These are phyloP conservation scores for Patiria pectinifera DNA, from an alignment of 53 echinoderm and acorn worm species.

Conservation along the genomic window DNA sequence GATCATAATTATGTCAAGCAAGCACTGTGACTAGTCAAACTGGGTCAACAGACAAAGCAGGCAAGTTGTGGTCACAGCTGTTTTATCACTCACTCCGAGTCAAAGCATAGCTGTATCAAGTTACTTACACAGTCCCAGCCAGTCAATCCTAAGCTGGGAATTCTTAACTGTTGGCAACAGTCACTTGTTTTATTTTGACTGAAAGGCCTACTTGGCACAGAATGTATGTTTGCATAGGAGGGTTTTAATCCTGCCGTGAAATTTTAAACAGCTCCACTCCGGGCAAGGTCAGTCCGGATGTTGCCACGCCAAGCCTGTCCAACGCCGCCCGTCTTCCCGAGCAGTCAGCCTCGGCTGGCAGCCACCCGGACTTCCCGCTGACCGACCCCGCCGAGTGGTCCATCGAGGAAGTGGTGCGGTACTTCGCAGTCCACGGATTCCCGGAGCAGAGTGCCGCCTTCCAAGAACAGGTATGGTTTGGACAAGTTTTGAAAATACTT, in stretches of 20 bases:
- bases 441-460: slow-evolving; percentile 82
- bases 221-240: no score
- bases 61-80: no score
- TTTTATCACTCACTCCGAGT: no score
- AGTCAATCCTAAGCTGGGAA: no score
- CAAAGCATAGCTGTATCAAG: no score
- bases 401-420: slow-evolving; percentile 80
- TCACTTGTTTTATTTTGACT: no score
- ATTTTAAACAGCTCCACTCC: slow-evolving; percentile 2
- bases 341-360: slow-evolving; percentile 76
- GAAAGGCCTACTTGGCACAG: no score
- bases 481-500: neutral
- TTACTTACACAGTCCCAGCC: no score
- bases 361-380: slow-evolving; percentile 48
- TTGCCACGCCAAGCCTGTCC: slow-evolving; percentile 87
- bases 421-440: slow-evolving; percentile 82
- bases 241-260: neutral
- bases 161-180: no score
- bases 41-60: no score
- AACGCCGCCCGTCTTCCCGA: slow-evolving; percentile 85
- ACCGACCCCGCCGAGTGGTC: slow-evolving; percentile 80
- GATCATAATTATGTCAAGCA: no score
- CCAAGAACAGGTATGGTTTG: slow-evolving; percentile 76
- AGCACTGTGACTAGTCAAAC: no score
- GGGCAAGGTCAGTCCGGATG: slow-evolving; percentile 75